Percentiles rank a stretch among this genome's conserved stretches.
phyloP scores from a whole-genome alignment of 2,113 vertebrate species.

The Neolamprologus sp. region DNA sequence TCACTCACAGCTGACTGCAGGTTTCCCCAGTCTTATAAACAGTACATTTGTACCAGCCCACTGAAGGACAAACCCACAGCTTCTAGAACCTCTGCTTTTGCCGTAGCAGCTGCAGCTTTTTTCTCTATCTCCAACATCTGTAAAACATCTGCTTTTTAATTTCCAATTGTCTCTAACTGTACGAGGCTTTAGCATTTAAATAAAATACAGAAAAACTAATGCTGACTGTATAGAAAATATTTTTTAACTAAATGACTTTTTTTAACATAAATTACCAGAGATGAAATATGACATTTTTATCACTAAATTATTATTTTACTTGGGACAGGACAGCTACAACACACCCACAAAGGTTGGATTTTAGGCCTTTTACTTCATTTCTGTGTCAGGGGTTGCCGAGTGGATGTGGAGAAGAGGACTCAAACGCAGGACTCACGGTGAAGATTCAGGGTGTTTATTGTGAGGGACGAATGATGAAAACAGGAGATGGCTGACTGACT shows the following conservation, averaged over 20 bases:
- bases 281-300: background rate
- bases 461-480: no score
- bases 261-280: background rate
- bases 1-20: background rate
- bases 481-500: no score
- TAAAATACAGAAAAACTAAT: background rate
- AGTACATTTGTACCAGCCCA: background rate
- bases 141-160: background rate
- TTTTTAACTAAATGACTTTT: background rate
- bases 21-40: background rate
- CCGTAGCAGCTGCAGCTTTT: background rate
- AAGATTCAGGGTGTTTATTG: no score
- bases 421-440: no score
- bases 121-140: background rate
- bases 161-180: background rate
- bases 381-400: no score
- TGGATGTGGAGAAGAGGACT: no score
- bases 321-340: background rate
- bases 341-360: no score
- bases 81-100: background rate
- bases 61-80: background rate
- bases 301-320: background rate
- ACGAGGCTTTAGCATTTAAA: background rate
- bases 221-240: background rate
- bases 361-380: no score